Base-by-base conservation (phyloP, 2,113 vertebrate species). In the Columbina picui region DNA sequence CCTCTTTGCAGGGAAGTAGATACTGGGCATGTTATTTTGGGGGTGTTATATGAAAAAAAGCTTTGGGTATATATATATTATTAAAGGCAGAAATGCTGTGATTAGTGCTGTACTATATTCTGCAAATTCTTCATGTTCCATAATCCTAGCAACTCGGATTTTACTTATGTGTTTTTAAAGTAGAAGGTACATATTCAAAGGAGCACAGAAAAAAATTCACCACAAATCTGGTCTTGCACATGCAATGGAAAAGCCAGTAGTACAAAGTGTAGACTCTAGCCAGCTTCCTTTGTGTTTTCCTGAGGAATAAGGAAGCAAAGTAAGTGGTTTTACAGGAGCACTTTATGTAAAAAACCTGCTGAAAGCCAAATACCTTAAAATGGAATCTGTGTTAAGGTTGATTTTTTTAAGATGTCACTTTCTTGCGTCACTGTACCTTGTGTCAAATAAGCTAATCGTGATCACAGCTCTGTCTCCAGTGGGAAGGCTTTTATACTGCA, bases 41-140 rank as follows among this genome's bases (percentile, higher is more conserved):
- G 12, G 3, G 0, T 20, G 14, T 36, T 60, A 3, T 15, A 12
- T 49, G 9, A 29, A 85, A 57, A 50, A 74, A 38, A 47, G 0
- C 2, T 38, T 59, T 50, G 3, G 5, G 57, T 65, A 7, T 13
- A 32, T 13, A 32, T 22, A 7, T 67, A 77, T 91, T 55, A 39
- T 2, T 4, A 18, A 32, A 5, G 2, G 1, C 0, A 10, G 43
- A 79, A 64, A 53, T 73, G 3, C 1, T 69, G 17, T 50, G n/a
- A 73, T 75, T 79, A 68, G 55, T 84, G 20, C 1, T 73, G 9
- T 11, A 32, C 1, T 41, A 25, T 7, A 23, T 57, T 27, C 27
- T 64, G 36, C 10, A 69, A 34, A 49, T 26, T 75, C 3, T 41
- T 82, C 9, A 63, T 52, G 14, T 13, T 77, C 18, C 6, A 10